These are phyloP conservation scores for Clamator glandarius DNA, from an alignment of 2,797 vertebrate genomes.

Conservation along the genomic window DNA sequence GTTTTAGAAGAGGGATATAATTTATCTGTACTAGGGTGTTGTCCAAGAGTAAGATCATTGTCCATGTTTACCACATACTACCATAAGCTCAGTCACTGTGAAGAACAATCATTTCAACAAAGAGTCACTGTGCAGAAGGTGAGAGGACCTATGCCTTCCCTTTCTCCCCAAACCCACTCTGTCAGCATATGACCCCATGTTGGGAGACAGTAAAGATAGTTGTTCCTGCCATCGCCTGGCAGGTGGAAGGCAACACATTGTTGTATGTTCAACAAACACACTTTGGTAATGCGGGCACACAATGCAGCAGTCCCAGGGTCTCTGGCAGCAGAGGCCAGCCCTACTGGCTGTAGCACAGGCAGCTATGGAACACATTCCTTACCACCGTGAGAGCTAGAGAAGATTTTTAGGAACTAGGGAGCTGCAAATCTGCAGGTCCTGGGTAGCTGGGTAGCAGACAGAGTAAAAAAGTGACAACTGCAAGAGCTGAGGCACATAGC, in stretches of 20 bases:
- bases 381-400: not conserved
- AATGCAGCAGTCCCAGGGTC: not conserved
- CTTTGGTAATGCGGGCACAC: no score
- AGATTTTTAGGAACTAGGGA: not conserved
- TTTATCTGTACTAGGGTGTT: not conserved
- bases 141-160: not conserved
- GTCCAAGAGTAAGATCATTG: not conserved
- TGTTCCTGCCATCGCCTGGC: not conserved
- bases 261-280: not conserved
- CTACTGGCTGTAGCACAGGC: not conserved
- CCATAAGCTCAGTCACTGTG: no score
- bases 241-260: not conserved
- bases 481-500: no score
- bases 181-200: rapidly evolving
- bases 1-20: not conserved
- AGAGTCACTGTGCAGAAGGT: not conserved
- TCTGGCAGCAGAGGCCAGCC: no score
- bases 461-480: not conserved
- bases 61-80: rapidly evolving
- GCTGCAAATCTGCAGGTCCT: not conserved
- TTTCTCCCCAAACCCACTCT: not conserved
- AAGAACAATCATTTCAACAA: not conserved
- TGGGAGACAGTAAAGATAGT: not conserved
- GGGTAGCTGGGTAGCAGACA: no score
- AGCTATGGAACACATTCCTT: not conserved